Conservation (phyloP, 2,113 vertebrate genomes). For the Cnemophilus loriae region DNA sequence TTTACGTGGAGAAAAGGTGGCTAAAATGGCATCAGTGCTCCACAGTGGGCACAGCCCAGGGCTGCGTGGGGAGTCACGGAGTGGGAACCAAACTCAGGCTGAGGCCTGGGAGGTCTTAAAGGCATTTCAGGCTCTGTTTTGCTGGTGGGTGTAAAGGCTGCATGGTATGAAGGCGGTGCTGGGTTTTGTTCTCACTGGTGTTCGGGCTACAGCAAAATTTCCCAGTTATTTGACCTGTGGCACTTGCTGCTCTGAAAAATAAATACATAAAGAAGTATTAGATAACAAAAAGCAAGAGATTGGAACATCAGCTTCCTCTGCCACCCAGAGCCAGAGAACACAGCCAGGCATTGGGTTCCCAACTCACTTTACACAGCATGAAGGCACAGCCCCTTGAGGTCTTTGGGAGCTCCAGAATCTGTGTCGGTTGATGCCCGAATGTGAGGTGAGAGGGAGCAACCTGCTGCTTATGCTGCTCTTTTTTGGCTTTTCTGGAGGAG, state of each 20-base stretch:
- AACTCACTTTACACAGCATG: not conserved
- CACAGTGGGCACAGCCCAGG: not conserved
- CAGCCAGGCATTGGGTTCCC: not conserved
- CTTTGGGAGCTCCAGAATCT: not conserved
- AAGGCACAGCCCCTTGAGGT: not conserved
- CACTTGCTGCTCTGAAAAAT: not conserved
- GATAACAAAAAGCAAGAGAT: not conserved
- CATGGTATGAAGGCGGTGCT: rapidly evolving
- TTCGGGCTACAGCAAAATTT: not conserved
- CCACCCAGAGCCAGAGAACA: not conserved
- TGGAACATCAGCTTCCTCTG: not conserved
- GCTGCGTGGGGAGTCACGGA: rapidly evolving
- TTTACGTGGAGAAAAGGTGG: not conserved
- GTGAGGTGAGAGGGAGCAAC: not conserved
- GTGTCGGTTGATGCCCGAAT: not conserved
- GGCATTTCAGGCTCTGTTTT: not conserved
- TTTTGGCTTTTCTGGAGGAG: not conserved
- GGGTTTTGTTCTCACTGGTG: not conserved
- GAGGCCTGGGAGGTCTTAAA: not conserved
- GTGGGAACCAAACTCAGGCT: not conserved
- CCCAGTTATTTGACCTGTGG: not conserved
- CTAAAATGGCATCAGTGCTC: not conserved
- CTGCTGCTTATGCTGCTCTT: not conserved
- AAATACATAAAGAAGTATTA: not conserved
- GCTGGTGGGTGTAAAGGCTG: not conserved